Evolutionary conservation across 2,888 invertebrate species (phyloP).

Genomic region (Peribatodes rhomboidaria): DNA sequence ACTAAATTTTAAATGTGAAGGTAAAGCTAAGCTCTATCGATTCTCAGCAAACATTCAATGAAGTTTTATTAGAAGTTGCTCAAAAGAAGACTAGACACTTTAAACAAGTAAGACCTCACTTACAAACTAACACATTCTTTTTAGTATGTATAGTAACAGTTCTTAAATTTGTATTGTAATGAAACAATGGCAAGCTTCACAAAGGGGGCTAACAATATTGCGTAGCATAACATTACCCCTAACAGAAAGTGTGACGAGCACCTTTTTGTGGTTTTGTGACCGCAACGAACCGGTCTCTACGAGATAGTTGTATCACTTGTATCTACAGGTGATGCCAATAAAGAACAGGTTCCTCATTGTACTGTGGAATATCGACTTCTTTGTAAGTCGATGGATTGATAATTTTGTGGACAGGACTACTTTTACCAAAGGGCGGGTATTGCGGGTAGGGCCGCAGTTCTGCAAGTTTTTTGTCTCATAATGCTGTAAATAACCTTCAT

Average conservation of each 20-base stretch:
- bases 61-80: conserved; percentile 16
- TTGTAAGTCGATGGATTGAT: conserved; percentile 41
- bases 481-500: conserved; percentile 32
- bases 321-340: conserved; percentile 73
- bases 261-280: conserved; percentile 71
- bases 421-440: conserved; percentile 58
- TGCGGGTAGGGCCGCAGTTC: conserved; percentile 37
- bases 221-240: conserved; percentile 49
- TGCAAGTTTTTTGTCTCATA: conserved; percentile 39
- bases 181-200: conserved; percentile 27
- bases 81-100: not conserved
- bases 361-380: conserved; percentile 65
- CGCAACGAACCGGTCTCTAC: conserved; percentile 71
- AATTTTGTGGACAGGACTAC: conserved; percentile 54
- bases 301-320: conserved; percentile 60
- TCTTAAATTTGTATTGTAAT: conserved; percentile 20
- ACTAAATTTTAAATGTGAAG: conserved; percentile 27
- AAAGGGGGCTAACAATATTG: conserved; percentile 37
- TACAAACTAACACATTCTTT: not conserved
- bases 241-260: conserved; percentile 67
- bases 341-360: conserved; percentile 71
- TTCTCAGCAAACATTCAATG: conserved; percentile 9
- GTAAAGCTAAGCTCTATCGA: conserved; percentile 8
- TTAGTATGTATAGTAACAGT: not conserved
- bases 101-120: not conserved